phyloP scores from a whole-genome alignment of 2,888 invertebrate genomes.

The Melanophora roralis region DNA sequence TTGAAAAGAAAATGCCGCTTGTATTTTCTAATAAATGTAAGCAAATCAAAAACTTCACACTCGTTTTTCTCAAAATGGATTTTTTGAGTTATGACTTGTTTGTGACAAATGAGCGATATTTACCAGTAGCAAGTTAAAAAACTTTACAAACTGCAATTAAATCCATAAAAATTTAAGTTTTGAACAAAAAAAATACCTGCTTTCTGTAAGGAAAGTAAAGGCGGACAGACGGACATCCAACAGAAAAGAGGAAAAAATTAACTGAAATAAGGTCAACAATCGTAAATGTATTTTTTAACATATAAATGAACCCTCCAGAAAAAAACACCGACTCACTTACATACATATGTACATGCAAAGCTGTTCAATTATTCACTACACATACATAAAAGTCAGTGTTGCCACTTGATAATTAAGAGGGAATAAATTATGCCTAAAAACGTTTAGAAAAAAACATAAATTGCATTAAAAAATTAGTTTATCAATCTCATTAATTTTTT shows the following conservation, averaged over 20 bases:
- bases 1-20: too few species aligned
- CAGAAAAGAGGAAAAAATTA: constrained; percentile 22
- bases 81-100: too few species aligned
- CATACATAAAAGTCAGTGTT: too few species aligned
- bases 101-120: too few species aligned
- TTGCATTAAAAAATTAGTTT: too few species aligned
- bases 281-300: constrained; percentile 56
- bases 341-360: neutral
- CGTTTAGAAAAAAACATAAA: too few species aligned
- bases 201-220: constrained; percentile 8
- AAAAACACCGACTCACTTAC: neutral
- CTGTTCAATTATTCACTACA: neutral
- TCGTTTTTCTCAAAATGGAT: too few species aligned
- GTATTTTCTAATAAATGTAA: too few species aligned
- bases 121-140: constrained; percentile 20
- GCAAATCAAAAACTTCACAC: too few species aligned
- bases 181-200: constrained; percentile 16
- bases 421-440: too few species aligned
- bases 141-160: constrained; percentile 57
- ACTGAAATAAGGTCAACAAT: constrained; percentile 60
- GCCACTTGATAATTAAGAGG: too few species aligned
- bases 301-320: neutral
- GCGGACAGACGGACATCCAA: constrained; percentile 10
- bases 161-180: constrained; percentile 57
- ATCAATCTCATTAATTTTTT: too few species aligned